Evolutionary conservation across 2,113 vertebrate species (phyloP), one percentile per base, ranked within the genome.

Genomic region (Phyllostomus discolor): DNA sequence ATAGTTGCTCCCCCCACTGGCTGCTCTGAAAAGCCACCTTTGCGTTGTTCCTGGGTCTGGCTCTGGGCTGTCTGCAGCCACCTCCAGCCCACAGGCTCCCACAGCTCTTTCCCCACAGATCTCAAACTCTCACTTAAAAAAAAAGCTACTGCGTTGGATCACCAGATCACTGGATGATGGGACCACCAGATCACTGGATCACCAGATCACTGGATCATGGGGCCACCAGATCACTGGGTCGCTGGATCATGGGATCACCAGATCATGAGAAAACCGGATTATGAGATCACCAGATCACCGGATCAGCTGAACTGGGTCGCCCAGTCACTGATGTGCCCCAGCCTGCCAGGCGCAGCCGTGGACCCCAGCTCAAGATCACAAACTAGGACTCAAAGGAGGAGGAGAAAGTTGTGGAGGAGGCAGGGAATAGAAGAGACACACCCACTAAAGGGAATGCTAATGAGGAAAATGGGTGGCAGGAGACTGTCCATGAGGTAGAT

Each of bases 381-480:
- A 48, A 52, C 43, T 26, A 31, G 14, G 31, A 41, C 38, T 35
- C 28, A 28, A n/a, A 12, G 48, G 35, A 48, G 10, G 10, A 62
- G 66, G 11, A 73, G 66, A n/a, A 38, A 10, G 14, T 16, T 33
- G 26, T 78, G 46, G 70, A 54, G 20, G 28, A 66, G 10, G 28
- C 17, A 2, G 57, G 50, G 1, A 24, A 22, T 10, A 11, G 33
- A 38, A 78, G 22, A 57, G 43, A 20, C 15, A 1, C 11, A 26
- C 10, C 41, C 17, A 24, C 50, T 41, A 50, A 0, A 24, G 57
- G n/a, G n/a, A 35, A 54, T 1, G 4, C 35, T 33, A 4, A 98
- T 33, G 98, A 99, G 98, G 98, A 99, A 97, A 99, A 99, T 0
- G 98, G 98, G 54, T 98, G 99, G 83, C 98, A 98, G 92, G 98